Base-by-base conservation (phyloP, 2,797 vertebrate species). In the Typhlichthys subterraneus region DNA sequence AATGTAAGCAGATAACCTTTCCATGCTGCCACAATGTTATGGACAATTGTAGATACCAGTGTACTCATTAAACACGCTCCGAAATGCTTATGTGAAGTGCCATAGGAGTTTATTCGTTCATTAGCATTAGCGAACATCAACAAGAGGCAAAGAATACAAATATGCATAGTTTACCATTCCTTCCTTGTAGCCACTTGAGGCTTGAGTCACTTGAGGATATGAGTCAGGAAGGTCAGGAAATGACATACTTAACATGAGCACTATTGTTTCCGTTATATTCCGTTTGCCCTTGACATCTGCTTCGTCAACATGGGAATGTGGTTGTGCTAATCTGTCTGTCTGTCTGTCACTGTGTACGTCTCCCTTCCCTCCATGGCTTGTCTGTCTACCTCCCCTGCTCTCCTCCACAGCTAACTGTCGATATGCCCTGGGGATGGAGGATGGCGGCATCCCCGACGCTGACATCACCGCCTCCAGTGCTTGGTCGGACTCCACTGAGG, bases 401-500 rank as follows among this genome's bases (percentile, higher is more conserved):
- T 51, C 51, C 49, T 29, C 52, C 54, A 10, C 89, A 96, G 96
- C 91, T 74, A 92, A 92, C 70, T 98, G 96, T 72, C 95, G 96
- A 77, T 97, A 96, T 13, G 96, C 96, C 38, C 88, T 97, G 85
- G 96, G 96, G 50, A 97, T 98, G 96, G 94, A 97, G 86, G 96
- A 97, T 63, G 91, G 95, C 48, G 93, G 92, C 78, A 98, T 97
- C 81, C 93, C 93, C 0, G 96, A 97, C 85, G 92, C 94, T 61
- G 95, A 91, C 85, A 94, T 98, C 85, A 94, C 94, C 0, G 95
- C 96, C 53, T 97, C 96, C 70, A 97, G 95, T 19, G 87, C 96
- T 67, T 98, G 96, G 96, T 96, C 96, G 0, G 96, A 98, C 76
- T 98, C 96, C 48, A 98, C 96, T 0, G 96, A 96, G 12, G 96